phyloP scores from a whole-genome alignment of 2,113 vertebrate genomes.

The Argyrosomus japonicus region DNA sequence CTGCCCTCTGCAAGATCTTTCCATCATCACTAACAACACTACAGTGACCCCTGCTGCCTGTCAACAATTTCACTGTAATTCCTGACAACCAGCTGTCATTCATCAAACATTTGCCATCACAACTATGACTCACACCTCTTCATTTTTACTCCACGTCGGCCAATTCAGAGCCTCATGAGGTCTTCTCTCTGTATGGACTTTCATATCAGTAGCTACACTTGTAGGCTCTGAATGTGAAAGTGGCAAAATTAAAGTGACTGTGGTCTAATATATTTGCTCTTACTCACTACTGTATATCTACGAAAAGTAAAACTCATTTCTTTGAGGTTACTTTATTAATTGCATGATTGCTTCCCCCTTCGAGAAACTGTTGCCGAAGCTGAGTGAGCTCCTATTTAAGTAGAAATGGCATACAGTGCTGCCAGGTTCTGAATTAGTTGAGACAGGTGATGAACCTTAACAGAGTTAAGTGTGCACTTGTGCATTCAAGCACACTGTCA shows the following conservation, averaged over 20 bases:
- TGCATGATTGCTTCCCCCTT: conserved; percentile 38
- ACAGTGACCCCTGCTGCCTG: conserved; percentile 62
- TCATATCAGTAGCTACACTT: conserved; percentile 22
- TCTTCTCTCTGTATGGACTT: conserved; percentile 15
- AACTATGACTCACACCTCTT: conserved; percentile 33
- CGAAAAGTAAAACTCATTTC: conserved; percentile 31
- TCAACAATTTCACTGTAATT: conserved; percentile 62
- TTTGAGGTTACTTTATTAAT: conserved; percentile 50
- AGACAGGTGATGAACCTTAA: conserved; percentile 32
- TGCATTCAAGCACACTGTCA: conserved; percentile 40
- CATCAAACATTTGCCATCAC: conserved; percentile 56
- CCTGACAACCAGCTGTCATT: conserved; percentile 67
- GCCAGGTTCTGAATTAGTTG: conserved; percentile 17
- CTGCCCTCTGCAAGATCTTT: conserved; percentile 53
- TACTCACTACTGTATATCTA: conserved; percentile 16
- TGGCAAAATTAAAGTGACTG: neutral
- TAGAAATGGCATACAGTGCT: conserved; percentile 26
- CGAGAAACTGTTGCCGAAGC: conserved; percentile 19
- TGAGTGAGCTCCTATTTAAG: conserved; percentile 15
- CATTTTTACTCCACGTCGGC: conserved; percentile 28
- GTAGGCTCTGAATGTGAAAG: conserved; percentile 12
- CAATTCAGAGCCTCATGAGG: conserved; percentile 22
- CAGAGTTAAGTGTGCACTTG: conserved; percentile 43
- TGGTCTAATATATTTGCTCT: conserved; percentile 24
- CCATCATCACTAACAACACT: conserved; percentile 68